Evolutionary conservation across 2,113 vertebrate genomes (phyloP).

Genomic region (Microtus montanus): DNA sequence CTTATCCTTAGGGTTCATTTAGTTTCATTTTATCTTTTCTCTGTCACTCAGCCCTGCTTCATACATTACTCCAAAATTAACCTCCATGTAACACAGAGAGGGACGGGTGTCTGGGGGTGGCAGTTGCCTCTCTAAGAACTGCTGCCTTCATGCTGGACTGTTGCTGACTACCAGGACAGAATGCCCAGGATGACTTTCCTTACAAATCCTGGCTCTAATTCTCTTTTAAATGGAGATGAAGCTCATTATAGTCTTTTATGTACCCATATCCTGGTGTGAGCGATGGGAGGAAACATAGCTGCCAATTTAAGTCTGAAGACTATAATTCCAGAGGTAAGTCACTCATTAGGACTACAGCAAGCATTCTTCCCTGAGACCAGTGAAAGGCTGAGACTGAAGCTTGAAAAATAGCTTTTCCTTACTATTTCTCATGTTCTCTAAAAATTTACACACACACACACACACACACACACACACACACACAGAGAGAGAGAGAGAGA

Average conservation of each 20-base stretch:
- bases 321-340: not conserved
- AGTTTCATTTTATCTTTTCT: constrained; percentile 21
- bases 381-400: not conserved
- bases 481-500: too few species aligned
- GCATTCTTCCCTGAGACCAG: not conserved
- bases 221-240: not conserved
- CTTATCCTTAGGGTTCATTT: not conserved
- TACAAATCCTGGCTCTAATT: not conserved
- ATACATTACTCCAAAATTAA: not conserved
- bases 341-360: not conserved
- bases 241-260: not conserved
- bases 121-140: not conserved
- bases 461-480: too few species aligned
- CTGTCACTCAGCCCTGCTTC: not conserved
- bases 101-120: not conserved
- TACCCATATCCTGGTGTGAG: not conserved
- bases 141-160: not conserved
- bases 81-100: not conserved
- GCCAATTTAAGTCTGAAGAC: not conserved
- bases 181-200: not conserved
- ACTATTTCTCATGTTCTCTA: not conserved
- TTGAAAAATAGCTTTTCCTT: not conserved
- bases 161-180: not conserved
- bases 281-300: not conserved
- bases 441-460: too few species aligned